Base-by-base conservation (phyloP, 2,797 vertebrate genomes). In the Diplodus puntazzo region DNA sequence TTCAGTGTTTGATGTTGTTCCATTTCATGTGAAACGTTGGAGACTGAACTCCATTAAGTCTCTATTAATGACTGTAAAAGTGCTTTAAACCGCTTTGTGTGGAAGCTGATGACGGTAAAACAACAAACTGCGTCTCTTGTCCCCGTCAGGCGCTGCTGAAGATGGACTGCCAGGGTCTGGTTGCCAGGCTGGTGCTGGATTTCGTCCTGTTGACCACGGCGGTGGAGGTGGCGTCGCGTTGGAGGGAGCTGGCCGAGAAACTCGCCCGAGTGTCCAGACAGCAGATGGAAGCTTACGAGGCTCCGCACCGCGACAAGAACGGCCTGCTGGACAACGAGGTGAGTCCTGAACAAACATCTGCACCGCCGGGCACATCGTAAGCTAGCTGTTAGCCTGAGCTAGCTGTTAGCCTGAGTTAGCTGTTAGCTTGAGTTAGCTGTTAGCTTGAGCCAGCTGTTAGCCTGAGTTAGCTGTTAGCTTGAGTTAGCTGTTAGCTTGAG, bases 221-320 rank as follows among this genome's bases (percentile, higher is more conserved):
- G 0, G 98, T 99, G 23, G 98, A 99, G 91, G 97, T 98, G 89
- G 97, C 97, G 0, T 95, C 96, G n/a, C 95, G 98, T 71, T 99
- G 98, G 98, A 92, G 98, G 86, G 98, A 99, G 79, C 95, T 99
- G 7, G 98, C 98, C 0, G 98, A 99, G 85, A 98, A 97, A 83
- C 94, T 99, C 1, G 95, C 96, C 72, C 96, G 95, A 45, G 97
- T 98, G 69, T 98, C 98, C 87, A 94, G 89, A 81, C 98, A 97
- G 86, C 98, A 99, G 95, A 98, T 99, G 97, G 98, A 99, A 0
- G 97, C 97, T 0, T 99, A 99, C 0, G 98, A 99, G 90, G 97
- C 97, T 0, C 98, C 98, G 0, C 98, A 99, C 83, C 92, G 97
- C 0, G 98, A 99, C 95, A 96, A 94, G 86, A 96, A 93, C 0